These are phyloP conservation scores for Pteronotus mesoamericanus DNA, from an alignment of 2,797 vertebrate species.

Conservation along the genomic window DNA sequence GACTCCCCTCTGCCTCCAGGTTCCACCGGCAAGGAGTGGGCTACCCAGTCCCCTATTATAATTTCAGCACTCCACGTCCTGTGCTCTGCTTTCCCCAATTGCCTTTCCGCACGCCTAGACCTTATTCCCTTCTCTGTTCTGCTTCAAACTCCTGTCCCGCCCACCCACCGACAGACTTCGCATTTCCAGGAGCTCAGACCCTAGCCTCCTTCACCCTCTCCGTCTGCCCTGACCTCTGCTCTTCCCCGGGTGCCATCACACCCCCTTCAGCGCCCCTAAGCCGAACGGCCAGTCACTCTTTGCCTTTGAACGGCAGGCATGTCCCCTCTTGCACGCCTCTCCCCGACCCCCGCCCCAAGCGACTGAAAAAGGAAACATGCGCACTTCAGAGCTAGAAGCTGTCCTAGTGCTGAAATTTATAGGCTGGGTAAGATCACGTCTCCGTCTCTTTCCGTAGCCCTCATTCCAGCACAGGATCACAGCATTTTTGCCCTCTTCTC, in stretches of 20 bases:
- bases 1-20: background rate
- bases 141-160: slow-evolving; percentile 61
- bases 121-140: slow-evolving; percentile 3
- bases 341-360: slow-evolving; percentile 67
- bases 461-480: slow-evolving; percentile 81
- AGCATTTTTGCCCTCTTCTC: slow-evolving; percentile 63
- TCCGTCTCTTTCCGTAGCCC: slow-evolving; percentile 66
- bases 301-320: slow-evolving; percentile 75
- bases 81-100: background rate
- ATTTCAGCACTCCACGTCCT: slow-evolving; percentile 24
- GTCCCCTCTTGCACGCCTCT: slow-evolving; percentile 73
- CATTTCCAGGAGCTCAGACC: slow-evolving; percentile 37
- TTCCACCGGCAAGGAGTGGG: background rate
- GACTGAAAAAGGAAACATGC: slow-evolving; percentile 86
- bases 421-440: slow-evolving; percentile 82
- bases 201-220: background rate
- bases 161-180: slow-evolving; percentile 35
- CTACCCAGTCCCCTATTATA: background rate
- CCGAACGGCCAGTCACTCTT: slow-evolving; percentile 34
- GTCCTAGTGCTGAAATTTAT: slow-evolving; percentile 87
- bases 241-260: background rate
- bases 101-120: background rate
- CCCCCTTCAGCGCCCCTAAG: background rate
- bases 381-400: slow-evolving; percentile 86
- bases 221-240: background rate